Evolutionary conservation across 2,888 invertebrate species (phyloP), one percentile per base, ranked within the genome.

Genomic region (Gasteruption jaculator): DNA sequence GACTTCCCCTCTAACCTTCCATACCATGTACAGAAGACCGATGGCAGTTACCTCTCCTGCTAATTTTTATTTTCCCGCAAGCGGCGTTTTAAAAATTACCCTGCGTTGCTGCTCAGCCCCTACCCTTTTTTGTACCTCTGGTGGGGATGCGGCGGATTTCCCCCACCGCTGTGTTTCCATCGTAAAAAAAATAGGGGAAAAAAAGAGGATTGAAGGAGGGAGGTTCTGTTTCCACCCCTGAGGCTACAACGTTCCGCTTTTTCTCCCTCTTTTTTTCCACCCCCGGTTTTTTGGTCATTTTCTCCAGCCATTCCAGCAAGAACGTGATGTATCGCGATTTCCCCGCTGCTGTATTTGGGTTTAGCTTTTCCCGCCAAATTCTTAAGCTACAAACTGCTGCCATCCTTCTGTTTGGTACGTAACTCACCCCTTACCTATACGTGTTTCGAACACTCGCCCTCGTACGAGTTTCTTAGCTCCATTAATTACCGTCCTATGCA

Each of bases 301-400:
- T 42, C 45, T 46, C 48, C 45, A 35, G n/a, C n/a, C n/a, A n/a
- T n/a, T n/a, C n/a, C 54, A 42, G 56, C 56, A 59, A 60, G 61
- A 57, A 58, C 55, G 60, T 65, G 63, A 69, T 68, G 58, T 61
- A 67, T 66, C 53, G 56, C 54, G 58, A 56, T 56, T 58, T 57
- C 54, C 57, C 56, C 53, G 50, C 53, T 56, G 50, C 53, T 52
- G 55, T 61, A 57, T 68, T 64, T 60, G 57, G 61, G 60, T 62
- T n/a, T 59, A 60, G 60, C 61, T 63, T 66, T 68, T 65, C 66
- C 65, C 68, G 68, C 66, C 64, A 63, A 65, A 68, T 61, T 63
- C 56, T 50, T 57, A 50, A 52, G 49, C 60, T 59, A 55, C 56
- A 53, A 57, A 52, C 55, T 55, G 55, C 55, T 55, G 55, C 55